phyloP scores from a whole-genome alignment of 2,888 invertebrate species.

The Zhuqinia jingwanae region DNA sequence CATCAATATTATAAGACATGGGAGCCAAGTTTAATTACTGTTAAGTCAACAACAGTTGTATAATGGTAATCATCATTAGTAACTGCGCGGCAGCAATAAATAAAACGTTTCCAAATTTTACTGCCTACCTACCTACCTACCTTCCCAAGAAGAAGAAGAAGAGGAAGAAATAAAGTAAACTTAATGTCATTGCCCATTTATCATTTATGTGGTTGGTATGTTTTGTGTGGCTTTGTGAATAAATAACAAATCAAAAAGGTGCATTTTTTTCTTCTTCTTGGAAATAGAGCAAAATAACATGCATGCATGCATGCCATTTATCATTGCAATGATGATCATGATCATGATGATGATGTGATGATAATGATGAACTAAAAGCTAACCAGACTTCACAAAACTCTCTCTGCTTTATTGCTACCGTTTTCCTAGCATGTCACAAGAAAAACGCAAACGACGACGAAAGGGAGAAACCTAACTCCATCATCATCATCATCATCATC shows the following conservation, averaged over 20 bases:
- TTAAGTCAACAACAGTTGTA: too few species aligned
- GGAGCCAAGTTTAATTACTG: too few species aligned
- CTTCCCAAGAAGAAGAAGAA: not conserved
- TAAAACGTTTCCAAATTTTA: too few species aligned
- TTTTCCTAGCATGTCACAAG: not conserved
- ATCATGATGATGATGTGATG: constrained; percentile 27
- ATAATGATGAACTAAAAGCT: constrained; percentile 15
- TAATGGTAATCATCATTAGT: too few species aligned
- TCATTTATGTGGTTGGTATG: constrained; percentile 25
- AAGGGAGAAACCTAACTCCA: not conserved
- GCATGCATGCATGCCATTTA: constrained; percentile 33
- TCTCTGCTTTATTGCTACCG: not conserved
- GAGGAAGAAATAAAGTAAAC: too few species aligned
- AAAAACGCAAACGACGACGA: constrained; percentile 2
- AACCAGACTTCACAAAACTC: too few species aligned
- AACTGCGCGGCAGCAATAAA: too few species aligned
- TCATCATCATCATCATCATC: constrained; percentile 4
- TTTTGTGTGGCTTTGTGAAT: too few species aligned
- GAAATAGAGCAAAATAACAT: constrained; percentile 37
- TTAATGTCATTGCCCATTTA: constrained; percentile 70
- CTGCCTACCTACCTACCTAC: too few species aligned
- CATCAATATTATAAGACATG: too few species aligned
- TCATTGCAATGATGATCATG: constrained; percentile 32
- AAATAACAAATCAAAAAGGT: not conserved
- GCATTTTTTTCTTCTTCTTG: constrained; percentile 28